Evolutionary conservation across 2,113 vertebrate species (phyloP).

Genomic region (Poeciliopsis retropinna): DNA sequence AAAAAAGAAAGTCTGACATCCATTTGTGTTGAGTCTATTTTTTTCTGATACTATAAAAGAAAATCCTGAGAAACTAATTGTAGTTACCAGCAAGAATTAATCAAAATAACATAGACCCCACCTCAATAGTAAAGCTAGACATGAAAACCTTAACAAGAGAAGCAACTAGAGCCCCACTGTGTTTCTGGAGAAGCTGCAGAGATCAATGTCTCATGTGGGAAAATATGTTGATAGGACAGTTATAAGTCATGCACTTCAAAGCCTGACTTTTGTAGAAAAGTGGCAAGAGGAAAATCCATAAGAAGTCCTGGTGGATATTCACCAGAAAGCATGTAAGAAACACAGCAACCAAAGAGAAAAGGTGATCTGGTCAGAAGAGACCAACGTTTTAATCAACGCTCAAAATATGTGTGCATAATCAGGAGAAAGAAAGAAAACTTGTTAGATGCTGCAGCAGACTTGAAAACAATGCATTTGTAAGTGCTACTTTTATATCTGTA

Average conservation of each 20-base stretch:
- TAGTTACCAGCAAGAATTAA: too few relatives aligned
- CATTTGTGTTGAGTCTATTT: too few relatives aligned
- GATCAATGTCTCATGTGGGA: not conserved
- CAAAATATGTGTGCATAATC: not conserved
- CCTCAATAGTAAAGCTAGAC: too few relatives aligned
- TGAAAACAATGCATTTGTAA: too few relatives aligned
- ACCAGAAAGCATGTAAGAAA: not conserved
- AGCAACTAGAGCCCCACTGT: too few relatives aligned
- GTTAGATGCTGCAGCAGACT: not conserved
- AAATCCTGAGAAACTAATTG: too few relatives aligned
- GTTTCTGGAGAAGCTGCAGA: not conserved
- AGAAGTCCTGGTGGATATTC: not conserved
- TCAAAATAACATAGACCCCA: too few relatives aligned
- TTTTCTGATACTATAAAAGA: too few relatives aligned
- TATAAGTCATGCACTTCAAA: not conserved
- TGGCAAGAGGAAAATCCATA: too few relatives aligned
- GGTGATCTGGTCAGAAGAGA: not conserved
- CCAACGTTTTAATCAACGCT: not conserved
- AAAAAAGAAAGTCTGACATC: too few relatives aligned
- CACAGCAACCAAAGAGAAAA: not conserved
- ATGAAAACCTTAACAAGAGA: too few relatives aligned
- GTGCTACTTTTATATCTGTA: too few relatives aligned
- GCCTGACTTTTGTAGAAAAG: not conserved
- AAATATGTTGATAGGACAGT: not conserved
- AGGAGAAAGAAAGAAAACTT: not conserved